Conservation (phyloP, 2,113 vertebrate species). For the Hepsetus odoe region DNA sequence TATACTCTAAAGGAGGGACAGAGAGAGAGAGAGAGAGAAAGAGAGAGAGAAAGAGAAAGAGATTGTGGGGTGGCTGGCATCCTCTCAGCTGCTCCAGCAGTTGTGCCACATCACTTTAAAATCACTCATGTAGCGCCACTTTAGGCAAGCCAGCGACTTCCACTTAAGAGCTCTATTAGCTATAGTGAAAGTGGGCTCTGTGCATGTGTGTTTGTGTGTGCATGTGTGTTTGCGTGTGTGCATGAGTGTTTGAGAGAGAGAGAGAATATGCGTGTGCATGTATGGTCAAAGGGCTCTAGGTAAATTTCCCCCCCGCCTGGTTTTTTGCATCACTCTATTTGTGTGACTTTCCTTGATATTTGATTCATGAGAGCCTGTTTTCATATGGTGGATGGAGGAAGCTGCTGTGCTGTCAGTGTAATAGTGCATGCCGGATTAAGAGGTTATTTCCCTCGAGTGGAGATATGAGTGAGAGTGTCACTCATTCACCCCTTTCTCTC, state of each 20-base stretch:
- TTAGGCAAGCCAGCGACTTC: slow-evolving; percentile 16
- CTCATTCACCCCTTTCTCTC: slow-evolving; percentile 55
- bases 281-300: neutral
- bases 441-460: slow-evolving; percentile 92
- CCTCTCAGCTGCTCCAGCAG: slow-evolving; percentile 23
- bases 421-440: slow-evolving; percentile 90
- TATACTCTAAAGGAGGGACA: slow-evolving; percentile 20
- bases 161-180: slow-evolving; percentile 9
- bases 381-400: slow-evolving; percentile 86
- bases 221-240: slow-evolving; percentile 16
- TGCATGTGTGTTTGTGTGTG: slow-evolving; percentile 23
- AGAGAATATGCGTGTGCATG: slow-evolving; percentile 20
- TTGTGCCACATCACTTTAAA: slow-evolving; percentile 29
- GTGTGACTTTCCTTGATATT: slow-evolving; percentile 61
- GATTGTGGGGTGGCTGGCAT: slow-evolving; percentile 16
- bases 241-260: too few relatives aligned
- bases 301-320: slow-evolving; percentile 64
- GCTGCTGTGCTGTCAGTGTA: slow-evolving; percentile 88
- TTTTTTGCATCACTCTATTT: slow-evolving; percentile 68
- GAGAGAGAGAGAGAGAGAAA: neutral
- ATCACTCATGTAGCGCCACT: slow-evolving; percentile 13
- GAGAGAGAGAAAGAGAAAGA: neutral
- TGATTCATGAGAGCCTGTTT: slow-evolving; percentile 83
- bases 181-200: slow-evolving; percentile 3
- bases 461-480: slow-evolving; percentile 77